Conservation (phyloP, 1,140 invertebrate genomes). For the Pogonus chalceus region DNA sequence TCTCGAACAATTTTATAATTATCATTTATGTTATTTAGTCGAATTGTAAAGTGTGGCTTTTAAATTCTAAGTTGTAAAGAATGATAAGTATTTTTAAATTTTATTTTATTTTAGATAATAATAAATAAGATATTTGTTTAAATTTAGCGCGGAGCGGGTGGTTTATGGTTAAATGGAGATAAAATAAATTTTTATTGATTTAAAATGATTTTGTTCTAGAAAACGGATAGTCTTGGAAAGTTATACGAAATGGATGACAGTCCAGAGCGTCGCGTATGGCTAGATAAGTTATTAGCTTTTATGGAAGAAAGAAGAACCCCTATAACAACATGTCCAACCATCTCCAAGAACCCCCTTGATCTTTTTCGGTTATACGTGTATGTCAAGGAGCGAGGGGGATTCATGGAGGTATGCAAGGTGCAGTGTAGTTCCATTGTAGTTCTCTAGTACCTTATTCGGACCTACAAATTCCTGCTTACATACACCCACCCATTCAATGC, state of each 20-base stretch:
- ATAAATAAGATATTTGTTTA: too few species aligned
- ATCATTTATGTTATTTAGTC: too few species aligned
- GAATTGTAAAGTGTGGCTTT: too few species aligned
- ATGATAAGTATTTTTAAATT: too few species aligned
- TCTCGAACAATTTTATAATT: too few species aligned
- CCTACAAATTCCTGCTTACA: conserved; percentile 1
- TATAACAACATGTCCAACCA: conserved; percentile 89
- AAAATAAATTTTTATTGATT: too few species aligned
- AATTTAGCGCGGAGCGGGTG: too few species aligned
- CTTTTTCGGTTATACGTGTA: conserved; percentile 90
- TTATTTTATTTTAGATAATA: too few species aligned
- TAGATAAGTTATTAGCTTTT: conserved; percentile 85
- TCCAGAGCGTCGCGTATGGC: conserved; percentile 78
- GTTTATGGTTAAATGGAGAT: too few species aligned
- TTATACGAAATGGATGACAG: conserved; percentile 95
- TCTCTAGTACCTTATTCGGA: not conserved
- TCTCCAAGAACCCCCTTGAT: conserved; percentile 96
- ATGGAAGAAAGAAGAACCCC: conserved; percentile 90
- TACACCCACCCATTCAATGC: not conserved
- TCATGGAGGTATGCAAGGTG: conserved; percentile 87
- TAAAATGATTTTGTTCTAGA: conserved; percentile 56
- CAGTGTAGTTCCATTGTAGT: conserved; percentile 46
- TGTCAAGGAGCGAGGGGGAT: conserved; percentile 92
- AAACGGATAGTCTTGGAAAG: conserved; percentile 83
- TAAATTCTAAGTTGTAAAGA: too few species aligned